Percentiles rank a stretch among this genome's conserved stretches.
Evolutionary conservation across 2,797 vertebrate genomes (phyloP).

Genomic region (Arctocebus calabarensis): DNA sequence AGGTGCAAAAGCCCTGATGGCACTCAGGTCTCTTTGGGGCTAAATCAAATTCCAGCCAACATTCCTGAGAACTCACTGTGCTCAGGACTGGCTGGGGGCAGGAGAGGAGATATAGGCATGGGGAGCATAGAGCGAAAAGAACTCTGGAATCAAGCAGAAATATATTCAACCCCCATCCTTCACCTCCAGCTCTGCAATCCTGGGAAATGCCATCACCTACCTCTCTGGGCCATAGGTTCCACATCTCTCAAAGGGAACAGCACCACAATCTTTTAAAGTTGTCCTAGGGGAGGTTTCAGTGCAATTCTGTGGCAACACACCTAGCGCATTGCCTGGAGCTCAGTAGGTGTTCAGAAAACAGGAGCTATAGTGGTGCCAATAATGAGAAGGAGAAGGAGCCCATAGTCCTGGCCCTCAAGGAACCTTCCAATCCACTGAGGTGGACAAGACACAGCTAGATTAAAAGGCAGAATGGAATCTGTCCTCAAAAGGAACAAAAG

Average conservation of each 20-base stretch:
- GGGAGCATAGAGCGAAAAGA: not conserved
- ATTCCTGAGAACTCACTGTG: not conserved
- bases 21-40: not conserved
- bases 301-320: not conserved
- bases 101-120: fast-evolving
- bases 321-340: not conserved
- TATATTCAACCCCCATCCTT: not conserved
- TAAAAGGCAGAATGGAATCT: not conserved
- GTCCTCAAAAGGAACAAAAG: not conserved
- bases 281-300: not conserved
- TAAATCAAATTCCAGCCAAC: not conserved
- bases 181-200: not conserved
- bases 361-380: not conserved
- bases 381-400: not conserved
- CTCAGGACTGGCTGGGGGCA: fast-evolving
- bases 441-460: not conserved
- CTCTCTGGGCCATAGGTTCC: not conserved
- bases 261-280: not conserved
- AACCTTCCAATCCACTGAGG: not conserved
- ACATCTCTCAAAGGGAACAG: not conserved
- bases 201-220: not conserved
- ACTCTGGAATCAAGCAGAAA: not conserved
- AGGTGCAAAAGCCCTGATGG: not conserved
- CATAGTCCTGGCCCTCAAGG: not conserved
- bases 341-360: not conserved